These are phyloP conservation scores for Phthorimaea operculella DNA, from an alignment of 1,140 invertebrate genomes.

Conservation along the genomic window DNA sequence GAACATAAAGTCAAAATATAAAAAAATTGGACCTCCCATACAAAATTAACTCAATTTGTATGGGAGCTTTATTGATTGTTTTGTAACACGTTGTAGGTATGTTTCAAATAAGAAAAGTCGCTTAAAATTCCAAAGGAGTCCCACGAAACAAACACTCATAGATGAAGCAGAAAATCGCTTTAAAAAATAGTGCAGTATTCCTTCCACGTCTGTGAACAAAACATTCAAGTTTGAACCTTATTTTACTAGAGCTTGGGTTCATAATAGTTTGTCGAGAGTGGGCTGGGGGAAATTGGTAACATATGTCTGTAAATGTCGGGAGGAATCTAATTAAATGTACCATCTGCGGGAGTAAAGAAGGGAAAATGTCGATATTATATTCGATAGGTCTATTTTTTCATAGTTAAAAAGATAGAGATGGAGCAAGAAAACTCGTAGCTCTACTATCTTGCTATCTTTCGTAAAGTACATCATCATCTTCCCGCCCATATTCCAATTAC, in stretches of 20 bases:
- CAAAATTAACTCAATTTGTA: too few species aligned
- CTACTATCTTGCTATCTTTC: too few species aligned
- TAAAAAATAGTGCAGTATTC: not conserved
- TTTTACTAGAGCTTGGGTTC: not conserved
- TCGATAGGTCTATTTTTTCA: not conserved
- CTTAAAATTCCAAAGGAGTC: not conserved
- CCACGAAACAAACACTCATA: not conserved
- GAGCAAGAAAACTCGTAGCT: too few species aligned
- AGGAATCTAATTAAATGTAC: conserved; percentile 23
- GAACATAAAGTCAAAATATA: too few species aligned
- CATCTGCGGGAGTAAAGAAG: not conserved
- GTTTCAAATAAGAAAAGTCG: too few species aligned
- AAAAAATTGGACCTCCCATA: too few species aligned
- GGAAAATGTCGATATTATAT: not conserved
- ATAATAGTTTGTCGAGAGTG: conserved; percentile 6
- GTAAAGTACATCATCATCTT: too few species aligned
- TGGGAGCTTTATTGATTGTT: too few species aligned
- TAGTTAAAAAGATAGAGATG: too few species aligned
- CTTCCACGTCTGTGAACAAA: not conserved
- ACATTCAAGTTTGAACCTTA: not conserved
- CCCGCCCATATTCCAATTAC: too few species aligned
- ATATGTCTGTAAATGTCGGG: conserved; percentile 20
- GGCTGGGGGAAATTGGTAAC: conserved; percentile 15
- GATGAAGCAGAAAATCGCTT: not conserved
- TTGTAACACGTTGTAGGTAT: too few species aligned